These are phyloP conservation scores for Geopemphigus sp. DNA, from an alignment of 1,140 invertebrate genomes.

Conservation along the genomic window DNA sequence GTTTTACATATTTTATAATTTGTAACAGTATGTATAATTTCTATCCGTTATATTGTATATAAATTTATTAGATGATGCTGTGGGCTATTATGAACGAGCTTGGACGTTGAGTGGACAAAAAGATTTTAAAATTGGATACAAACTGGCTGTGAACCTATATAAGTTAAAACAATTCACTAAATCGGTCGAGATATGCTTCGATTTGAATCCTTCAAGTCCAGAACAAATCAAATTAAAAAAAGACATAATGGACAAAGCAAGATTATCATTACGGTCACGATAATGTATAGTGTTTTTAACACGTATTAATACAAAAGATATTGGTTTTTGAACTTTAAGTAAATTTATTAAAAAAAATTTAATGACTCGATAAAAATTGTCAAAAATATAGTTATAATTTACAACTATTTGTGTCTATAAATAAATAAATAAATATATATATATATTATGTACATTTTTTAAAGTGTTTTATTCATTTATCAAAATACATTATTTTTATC, in stretches of 20 bases:
- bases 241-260: constrained; percentile 93
- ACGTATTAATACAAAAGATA: not conserved
- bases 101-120: constrained; percentile 70
- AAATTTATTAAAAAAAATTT: not conserved
- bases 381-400: no score
- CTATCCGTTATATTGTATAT: not conserved
- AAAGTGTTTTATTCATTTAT: no score
- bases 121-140: constrained; percentile 85
- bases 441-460: no score
- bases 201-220: constrained; percentile 76
- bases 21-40: not conserved
- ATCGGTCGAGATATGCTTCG: constrained; percentile 79
- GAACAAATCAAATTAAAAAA: constrained; percentile 89
- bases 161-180: constrained; percentile 88
- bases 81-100: constrained; percentile 71
- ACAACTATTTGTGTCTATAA: no score
- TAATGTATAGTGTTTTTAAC: not conserved
- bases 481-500: no score
- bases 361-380: no score
- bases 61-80: constrained; percentile 66
- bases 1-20: not conserved
- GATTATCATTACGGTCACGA: constrained; percentile 73
- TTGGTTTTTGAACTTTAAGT: not conserved
- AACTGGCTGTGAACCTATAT: constrained; percentile 86
- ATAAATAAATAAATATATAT: no score